These are phyloP conservation scores for Holocentrus rufus DNA, from an alignment of 2,797 vertebrate genomes.

Conservation along the genomic window DNA sequence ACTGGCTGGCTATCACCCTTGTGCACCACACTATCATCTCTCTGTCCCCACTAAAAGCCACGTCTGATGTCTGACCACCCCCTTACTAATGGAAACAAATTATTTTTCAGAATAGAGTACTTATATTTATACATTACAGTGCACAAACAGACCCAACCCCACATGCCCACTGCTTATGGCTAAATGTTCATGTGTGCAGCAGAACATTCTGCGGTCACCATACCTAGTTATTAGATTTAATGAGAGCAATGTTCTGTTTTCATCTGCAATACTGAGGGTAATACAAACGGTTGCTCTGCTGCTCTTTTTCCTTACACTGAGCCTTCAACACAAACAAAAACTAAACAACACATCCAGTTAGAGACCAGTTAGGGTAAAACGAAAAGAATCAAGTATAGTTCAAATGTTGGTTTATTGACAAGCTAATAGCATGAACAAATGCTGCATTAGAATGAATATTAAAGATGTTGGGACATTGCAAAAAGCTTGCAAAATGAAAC, in stretches of 20 bases:
- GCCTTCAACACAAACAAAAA: conserved; percentile 63
- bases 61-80: conserved; percentile 71
- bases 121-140: conserved; percentile 58
- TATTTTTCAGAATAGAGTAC: conserved; percentile 25
- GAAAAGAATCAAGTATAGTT: not conserved
- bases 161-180: conserved; percentile 25
- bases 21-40: conserved; percentile 27
- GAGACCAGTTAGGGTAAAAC: conserved; percentile 15
- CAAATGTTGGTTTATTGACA: not conserved
- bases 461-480: not conserved
- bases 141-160: conserved; percentile 43
- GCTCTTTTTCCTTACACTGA: conserved; percentile 50
- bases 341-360: conserved; percentile 13
- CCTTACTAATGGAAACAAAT: conserved; percentile 27
- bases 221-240: conserved; percentile 66
- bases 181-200: conserved; percentile 41
- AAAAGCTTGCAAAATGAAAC: not conserved
- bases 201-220: conserved; percentile 59
- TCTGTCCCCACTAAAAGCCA: conserved; percentile 66
- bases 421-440: not conserved
- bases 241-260: conserved; percentile 67
- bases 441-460: not conserved
- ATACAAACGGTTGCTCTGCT: conserved; percentile 54
- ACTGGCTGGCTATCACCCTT: conserved; percentile 22
- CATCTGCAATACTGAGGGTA: conserved; percentile 46